These are phyloP conservation scores for Hippocampus kuda DNA, from an alignment of 2,797 vertebrate genomes.

Conservation along the genomic window DNA sequence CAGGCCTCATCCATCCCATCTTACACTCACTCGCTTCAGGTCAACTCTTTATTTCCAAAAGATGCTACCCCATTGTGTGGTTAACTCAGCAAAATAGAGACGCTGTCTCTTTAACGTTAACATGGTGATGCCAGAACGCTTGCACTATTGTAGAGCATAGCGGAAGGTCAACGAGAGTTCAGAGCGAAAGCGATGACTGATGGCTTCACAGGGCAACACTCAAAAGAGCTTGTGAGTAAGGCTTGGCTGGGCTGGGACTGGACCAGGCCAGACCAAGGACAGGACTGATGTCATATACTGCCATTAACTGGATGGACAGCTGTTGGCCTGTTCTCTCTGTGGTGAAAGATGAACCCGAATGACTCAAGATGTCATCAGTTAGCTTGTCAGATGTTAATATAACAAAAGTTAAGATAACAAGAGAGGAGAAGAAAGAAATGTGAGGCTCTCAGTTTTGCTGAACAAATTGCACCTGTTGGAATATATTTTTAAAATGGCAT, in stretches of 20 bases:
- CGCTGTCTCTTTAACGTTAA: constrained; percentile 59
- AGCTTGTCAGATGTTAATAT: constrained; percentile 2
- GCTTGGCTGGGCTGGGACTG: constrained; percentile 38
- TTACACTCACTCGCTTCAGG: constrained; percentile 13
- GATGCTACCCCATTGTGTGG: constrained; percentile 11
- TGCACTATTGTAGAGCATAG: constrained; percentile 58
- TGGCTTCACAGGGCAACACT: constrained; percentile 69
- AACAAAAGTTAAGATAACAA: background rate
- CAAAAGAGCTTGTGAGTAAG: constrained; percentile 51
- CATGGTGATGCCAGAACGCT: constrained; percentile 63
- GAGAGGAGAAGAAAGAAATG: background rate
- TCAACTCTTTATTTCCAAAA: constrained; percentile 20
- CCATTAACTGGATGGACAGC: constrained; percentile 18
- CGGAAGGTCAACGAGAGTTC: constrained; percentile 85
- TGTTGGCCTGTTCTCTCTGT: background rate
- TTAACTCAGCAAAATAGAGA: constrained; percentile 14
- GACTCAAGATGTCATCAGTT: constrained; percentile 5
- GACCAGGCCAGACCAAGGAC: constrained; percentile 7
- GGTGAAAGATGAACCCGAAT: constrained; percentile 7
- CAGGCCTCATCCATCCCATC: constrained; percentile 9
- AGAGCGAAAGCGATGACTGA: constrained; percentile 73
- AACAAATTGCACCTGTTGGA: background rate
- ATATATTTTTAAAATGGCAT: background rate
- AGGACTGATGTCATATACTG: constrained; percentile 8
- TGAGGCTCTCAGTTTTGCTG: background rate